These are phyloP conservation scores for Nasonovia ribisnigri DNA, from an alignment of 2,888 invertebrate genomes.

Conservation along the genomic window DNA sequence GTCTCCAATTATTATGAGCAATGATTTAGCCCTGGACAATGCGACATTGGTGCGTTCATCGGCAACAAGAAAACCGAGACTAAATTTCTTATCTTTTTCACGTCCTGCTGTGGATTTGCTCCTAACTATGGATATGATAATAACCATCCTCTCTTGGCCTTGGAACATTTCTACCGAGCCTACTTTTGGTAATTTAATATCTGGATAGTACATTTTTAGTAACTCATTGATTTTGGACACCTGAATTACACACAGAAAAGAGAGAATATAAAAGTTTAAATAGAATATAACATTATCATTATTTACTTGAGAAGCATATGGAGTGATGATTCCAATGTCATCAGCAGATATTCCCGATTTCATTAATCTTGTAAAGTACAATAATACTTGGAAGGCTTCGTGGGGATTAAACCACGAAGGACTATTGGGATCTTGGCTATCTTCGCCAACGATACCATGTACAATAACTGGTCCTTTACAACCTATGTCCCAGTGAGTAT, in stretches of 20 bases:
- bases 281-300: too few relatives aligned
- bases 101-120: slow-evolving; percentile 71
- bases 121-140: slow-evolving; percentile 80
- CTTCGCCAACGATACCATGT: slow-evolving; percentile 78
- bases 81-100: slow-evolving; percentile 68
- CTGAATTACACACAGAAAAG: slow-evolving; percentile 71
- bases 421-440: slow-evolving; percentile 80
- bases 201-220: slow-evolving; percentile 72
- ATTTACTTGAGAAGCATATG: slow-evolving; percentile 91
- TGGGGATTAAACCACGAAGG: slow-evolving; percentile 92
- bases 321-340: slow-evolving; percentile 92
- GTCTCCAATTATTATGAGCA: slow-evolving; percentile 87
- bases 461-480: slow-evolving; percentile 77
- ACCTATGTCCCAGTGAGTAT: slow-evolving; percentile 66
- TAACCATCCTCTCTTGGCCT: slow-evolving; percentile 82
- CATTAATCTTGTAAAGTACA: slow-evolving; percentile 78
- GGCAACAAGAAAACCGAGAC: slow-evolving; percentile 81
- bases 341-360: slow-evolving; percentile 74
- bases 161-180: slow-evolving; percentile 90
- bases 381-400: slow-evolving; percentile 80
- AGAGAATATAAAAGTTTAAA: slow-evolving; percentile 46
- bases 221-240: slow-evolving; percentile 76
- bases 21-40: slow-evolving; percentile 84
- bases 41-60: slow-evolving; percentile 90
- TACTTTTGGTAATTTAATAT: slow-evolving; percentile 75